Conservation (phyloP, 2,797 vertebrate species). For the Pangasius mekongensis region DNA sequence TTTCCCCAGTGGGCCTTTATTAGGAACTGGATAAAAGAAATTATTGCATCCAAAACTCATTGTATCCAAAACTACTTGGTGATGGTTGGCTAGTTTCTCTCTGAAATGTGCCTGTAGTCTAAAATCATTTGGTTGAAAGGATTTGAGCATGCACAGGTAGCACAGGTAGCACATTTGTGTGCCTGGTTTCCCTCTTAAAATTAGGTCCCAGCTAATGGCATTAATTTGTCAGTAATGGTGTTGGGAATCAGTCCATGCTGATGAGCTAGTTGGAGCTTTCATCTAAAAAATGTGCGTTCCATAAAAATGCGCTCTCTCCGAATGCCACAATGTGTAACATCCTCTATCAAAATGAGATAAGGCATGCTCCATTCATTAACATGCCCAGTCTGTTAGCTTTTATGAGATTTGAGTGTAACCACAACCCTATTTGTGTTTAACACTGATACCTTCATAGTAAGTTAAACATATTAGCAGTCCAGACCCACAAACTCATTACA, state of each 20-base stretch:
- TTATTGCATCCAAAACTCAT: neutral
- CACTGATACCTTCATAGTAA: neutral
- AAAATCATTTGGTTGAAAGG: neutral
- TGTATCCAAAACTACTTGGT: neutral
- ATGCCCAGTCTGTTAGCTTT: neutral
- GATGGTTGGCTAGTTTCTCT: neutral
- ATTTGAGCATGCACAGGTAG: neutral
- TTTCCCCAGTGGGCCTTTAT: neutral
- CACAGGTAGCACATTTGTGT: neutral
- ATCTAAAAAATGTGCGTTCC: neutral
- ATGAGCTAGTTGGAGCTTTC: neutral
- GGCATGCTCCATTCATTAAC: constrained; percentile 3
- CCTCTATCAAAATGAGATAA: constrained; percentile 4
- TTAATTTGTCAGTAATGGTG: constrained; percentile 7
- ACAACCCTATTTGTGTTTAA: neutral
- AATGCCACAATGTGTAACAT: constrained; percentile 9
- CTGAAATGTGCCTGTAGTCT: neutral
- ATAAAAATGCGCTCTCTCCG: neutral
- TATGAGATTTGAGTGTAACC: neutral
- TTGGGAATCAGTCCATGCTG: neutral
- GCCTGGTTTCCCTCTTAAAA: constrained; percentile 10
- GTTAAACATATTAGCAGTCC: neutral
- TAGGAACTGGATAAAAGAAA: neutral
- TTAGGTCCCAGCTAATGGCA: neutral
- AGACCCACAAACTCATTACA: neutral